A percentile compares a stretch with the other conserved stretches of the same genome.
phyloP scores from a whole-genome alignment of 2,797 vertebrate species.

The Tragopan temminckii region DNA sequence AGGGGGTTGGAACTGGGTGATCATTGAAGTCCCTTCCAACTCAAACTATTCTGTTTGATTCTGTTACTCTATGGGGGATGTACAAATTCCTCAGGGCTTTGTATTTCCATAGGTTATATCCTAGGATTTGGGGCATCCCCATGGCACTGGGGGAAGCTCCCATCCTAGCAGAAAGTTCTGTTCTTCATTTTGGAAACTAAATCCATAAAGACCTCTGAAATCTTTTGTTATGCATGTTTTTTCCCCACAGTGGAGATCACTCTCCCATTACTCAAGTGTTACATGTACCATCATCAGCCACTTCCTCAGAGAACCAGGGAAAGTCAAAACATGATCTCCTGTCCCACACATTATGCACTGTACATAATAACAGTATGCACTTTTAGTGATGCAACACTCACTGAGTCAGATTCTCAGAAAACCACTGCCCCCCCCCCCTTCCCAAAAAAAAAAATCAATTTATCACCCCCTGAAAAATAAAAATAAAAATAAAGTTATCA shows the following conservation, averaged over 20 bases:
- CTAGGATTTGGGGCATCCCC: not conserved
- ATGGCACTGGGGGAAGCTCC: not conserved
- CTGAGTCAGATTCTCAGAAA: not conserved
- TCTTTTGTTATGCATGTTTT: no score
- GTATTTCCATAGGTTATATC: not conserved
- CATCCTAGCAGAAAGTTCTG: not conserved
- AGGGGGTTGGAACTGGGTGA: no score
- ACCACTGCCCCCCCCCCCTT: not conserved
- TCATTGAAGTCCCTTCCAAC: no score
- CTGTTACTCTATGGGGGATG: accelerated
- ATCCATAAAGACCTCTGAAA: not conserved
- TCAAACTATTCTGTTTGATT: no score
- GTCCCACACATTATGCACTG: not conserved
- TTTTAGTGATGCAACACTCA: not conserved
- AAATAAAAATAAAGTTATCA: not conserved
- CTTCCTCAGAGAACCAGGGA: not conserved
- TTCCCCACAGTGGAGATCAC: not conserved
- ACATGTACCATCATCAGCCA: not conserved
- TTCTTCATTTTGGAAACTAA: no score
- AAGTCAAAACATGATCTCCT: not conserved
- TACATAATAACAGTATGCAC: not conserved
- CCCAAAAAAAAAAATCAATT: not conserved
- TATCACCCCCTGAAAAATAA: not conserved
- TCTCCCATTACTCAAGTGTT: not conserved
- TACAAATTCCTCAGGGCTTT: not conserved